Evolutionary conservation across 2,113 vertebrate genomes (phyloP).

Genomic region (Hippolais icterina): DNA sequence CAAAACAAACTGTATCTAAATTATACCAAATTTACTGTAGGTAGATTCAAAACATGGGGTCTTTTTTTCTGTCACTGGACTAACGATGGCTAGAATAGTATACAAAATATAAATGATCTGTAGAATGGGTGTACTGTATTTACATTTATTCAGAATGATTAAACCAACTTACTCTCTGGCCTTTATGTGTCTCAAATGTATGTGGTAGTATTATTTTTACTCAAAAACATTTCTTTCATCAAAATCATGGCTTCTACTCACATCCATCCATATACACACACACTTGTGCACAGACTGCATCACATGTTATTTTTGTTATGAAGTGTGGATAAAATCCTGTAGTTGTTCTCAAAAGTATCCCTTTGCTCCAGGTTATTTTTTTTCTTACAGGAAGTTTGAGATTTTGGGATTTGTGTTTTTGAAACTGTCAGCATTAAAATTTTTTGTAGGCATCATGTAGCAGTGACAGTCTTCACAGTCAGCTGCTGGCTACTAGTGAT

Average conservation of each 20-base stretch:
- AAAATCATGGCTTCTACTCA: neutral
- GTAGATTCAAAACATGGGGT: neutral
- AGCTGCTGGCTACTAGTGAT: neutral
- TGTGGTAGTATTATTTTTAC: neutral
- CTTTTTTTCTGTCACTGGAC: neutral
- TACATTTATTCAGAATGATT: neutral
- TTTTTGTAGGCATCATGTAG: neutral
- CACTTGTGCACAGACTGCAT: neutral
- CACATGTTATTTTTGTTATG: neutral
- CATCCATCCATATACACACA: too few relatives aligned
- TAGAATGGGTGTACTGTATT: neutral
- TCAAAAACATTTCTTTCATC: neutral
- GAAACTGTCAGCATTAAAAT: neutral
- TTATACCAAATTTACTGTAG: neutral
- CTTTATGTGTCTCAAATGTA: neutral
- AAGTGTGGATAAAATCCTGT: neutral
- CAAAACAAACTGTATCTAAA: neutral
- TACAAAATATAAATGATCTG: neutral
- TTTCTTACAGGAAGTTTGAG: neutral
- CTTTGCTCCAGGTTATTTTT: neutral
- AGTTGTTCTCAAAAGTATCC: neutral
- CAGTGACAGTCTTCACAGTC: neutral
- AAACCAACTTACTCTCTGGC: neutral
- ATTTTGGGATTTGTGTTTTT: neutral
- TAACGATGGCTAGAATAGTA: neutral